Conservation (phyloP, 2,113 vertebrate genomes). For the Apeltes quadracus region DNA sequence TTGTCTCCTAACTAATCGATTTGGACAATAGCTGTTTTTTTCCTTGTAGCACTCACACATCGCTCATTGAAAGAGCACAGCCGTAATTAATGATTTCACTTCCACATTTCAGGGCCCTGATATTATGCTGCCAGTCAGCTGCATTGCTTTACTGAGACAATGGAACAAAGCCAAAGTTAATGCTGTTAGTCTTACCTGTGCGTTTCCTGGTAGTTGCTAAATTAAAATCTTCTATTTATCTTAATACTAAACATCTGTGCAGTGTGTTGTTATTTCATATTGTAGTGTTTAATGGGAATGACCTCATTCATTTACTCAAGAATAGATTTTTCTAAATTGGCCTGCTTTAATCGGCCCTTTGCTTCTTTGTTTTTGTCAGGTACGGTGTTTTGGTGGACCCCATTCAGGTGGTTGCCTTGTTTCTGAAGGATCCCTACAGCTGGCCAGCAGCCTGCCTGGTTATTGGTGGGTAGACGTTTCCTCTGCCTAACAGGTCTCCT, state of each 20-base stretch:
- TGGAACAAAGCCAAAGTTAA: background rate
- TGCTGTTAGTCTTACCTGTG: background rate
- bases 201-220: background rate
- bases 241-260: background rate
- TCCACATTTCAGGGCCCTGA: background rate
- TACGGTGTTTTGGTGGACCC: slow-evolving; percentile 91
- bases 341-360: background rate
- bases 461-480: slow-evolving; percentile 81
- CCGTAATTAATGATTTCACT: background rate
- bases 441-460: slow-evolving; percentile 89
- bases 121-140: background rate
- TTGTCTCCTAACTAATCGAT: background rate
- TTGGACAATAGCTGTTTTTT: background rate
- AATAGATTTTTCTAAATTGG: background rate
- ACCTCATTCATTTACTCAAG: background rate
- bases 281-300: background rate
- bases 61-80: background rate
- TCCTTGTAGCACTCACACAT: background rate
- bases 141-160: background rate
- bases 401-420: slow-evolving; percentile 89
- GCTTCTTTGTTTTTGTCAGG: slow-evolving; percentile 61
- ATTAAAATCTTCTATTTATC: background rate
- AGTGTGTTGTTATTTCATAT: background rate
- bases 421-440: slow-evolving; percentile 89
- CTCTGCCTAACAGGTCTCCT: background rate